Conservation (phyloP, 2,113 vertebrate species). For the Anser brachyrhynchus region DNA sequence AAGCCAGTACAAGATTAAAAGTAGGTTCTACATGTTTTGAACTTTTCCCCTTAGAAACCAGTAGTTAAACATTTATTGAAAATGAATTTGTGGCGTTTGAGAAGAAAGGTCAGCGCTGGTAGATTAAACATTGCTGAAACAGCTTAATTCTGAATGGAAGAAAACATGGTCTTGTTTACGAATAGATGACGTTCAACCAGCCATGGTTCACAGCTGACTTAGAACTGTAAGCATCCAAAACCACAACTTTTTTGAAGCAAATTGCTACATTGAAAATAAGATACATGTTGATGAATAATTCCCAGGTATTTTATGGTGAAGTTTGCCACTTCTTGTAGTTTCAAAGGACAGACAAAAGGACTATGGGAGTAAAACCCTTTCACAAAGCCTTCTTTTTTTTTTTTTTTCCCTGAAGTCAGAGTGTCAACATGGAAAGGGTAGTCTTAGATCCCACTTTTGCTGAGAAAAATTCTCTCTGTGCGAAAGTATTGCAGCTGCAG, state of each 20-base stretch:
- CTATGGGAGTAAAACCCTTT: not conserved
- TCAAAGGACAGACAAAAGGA: not conserved
- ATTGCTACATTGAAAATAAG: not conserved
- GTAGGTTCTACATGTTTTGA: not conserved
- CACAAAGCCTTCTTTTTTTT: not conserved
- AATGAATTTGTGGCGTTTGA: conserved; percentile 29
- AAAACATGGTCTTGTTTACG: not conserved
- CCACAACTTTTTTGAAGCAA: not conserved
- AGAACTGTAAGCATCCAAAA: not conserved
- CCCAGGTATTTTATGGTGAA: not conserved
- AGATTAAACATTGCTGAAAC: conserved; percentile 47
- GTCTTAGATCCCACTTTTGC: not conserved
- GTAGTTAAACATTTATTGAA: conserved; percentile 77
- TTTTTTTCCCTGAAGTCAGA: not conserved
- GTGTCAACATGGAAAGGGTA: not conserved
- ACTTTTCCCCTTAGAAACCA: conserved; percentile 35
- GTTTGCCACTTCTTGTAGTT: not conserved
- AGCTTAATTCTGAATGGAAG: not conserved
- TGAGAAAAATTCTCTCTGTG: not conserved
- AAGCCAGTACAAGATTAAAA: not conserved
- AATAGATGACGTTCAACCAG: not conserved
- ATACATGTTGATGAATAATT: not conserved
- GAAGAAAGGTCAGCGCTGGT: conserved; percentile 56
- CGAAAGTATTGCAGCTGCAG: not conserved
- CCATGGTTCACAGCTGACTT: not conserved